Conservation (phyloP, 2,113 vertebrate genomes). For the Lepisosteus oculatus region DNA sequence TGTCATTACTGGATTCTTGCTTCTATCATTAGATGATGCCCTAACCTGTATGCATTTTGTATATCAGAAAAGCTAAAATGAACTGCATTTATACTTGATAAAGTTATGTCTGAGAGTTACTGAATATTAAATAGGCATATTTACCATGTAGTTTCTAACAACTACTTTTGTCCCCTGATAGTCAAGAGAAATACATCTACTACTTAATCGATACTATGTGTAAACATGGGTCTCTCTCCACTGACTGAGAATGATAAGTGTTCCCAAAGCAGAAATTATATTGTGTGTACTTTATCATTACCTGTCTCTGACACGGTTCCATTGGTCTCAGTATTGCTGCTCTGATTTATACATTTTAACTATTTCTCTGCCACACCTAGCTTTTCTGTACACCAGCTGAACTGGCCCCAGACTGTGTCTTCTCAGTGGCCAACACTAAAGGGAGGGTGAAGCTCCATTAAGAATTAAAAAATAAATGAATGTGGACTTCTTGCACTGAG, state of each 20-base stretch:
- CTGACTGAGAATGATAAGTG: too few species aligned
- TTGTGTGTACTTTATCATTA: background rate
- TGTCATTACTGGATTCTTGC: slow-evolving; percentile 7
- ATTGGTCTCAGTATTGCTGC: background rate
- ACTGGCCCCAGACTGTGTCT: too few species aligned
- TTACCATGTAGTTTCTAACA: slow-evolving; percentile 1
- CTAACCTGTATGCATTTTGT: background rate
- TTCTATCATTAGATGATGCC: background rate
- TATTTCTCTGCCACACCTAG: background rate
- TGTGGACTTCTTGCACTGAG: too few species aligned
- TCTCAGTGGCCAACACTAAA: too few species aligned
- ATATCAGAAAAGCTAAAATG: slow-evolving; percentile 2
- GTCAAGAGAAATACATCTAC: too few species aligned
- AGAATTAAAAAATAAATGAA: too few species aligned
- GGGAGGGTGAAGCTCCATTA: too few species aligned
- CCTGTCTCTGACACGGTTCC: background rate
- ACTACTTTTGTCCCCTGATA: background rate
- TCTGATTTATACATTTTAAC: background rate
- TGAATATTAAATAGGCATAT: background rate
- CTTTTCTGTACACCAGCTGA: too few species aligned
- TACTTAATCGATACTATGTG: too few species aligned
- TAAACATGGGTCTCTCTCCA: too few species aligned
- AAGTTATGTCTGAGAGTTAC: slow-evolving; percentile 4
- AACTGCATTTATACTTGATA: slow-evolving; percentile 4
- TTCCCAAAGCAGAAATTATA: too few species aligned